Base-by-base conservation (phyloP, 2,797 vertebrate genomes). In the Microcaecilia unicolor region DNA sequence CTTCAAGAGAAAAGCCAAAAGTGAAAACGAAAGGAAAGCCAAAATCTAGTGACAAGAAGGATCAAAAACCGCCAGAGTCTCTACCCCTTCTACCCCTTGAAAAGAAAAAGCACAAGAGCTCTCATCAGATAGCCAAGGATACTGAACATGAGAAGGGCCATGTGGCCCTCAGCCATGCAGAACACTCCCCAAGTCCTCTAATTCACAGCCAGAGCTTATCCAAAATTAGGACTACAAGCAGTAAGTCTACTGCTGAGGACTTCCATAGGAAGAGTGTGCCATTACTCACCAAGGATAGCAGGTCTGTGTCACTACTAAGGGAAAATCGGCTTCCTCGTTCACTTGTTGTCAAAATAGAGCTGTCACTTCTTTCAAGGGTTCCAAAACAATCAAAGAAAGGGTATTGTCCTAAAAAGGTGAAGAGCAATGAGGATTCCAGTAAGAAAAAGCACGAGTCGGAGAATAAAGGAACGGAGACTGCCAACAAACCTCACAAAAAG, bases 301-400 rank as follows among this genome's bases (percentile, higher is more conserved):
- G 48, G 53, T 44, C 64, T 51, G 40, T 53, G 26, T 59, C 25
- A 0, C 72, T 64, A 26, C 65, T 46, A 53, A 60, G 17, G 44
- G 58, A 47, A 7, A 11, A 13, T 2, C 45, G 46, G 1, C 4
- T 24, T 29, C 53, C 33, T 1, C 57, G 15, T 2, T 44, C 53
- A 17, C 75, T 96, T 14, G 13, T 91, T 53, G 93, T 96, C 41
- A 96, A 88, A 81, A 91, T 97, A 30, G 55, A 84, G 12, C 72
- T 96, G 1, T 49, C 66, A 35, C 75, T 90, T 16, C 84, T 99
- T 6, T 78, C 81, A 2, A 83, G 76, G 52, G 41, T 93, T 6
- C 93, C 93, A 6, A 61, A 48, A 34, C 26, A 27, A 1, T 42
- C 39, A 1, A 33, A 64, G n/a, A 70, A 72, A 54, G 55, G 41